Evolutionary conservation across 2,888 invertebrate genomes (phyloP), one percentile per base, ranked within the genome.

Genomic region (Eupithecia insigniata): DNA sequence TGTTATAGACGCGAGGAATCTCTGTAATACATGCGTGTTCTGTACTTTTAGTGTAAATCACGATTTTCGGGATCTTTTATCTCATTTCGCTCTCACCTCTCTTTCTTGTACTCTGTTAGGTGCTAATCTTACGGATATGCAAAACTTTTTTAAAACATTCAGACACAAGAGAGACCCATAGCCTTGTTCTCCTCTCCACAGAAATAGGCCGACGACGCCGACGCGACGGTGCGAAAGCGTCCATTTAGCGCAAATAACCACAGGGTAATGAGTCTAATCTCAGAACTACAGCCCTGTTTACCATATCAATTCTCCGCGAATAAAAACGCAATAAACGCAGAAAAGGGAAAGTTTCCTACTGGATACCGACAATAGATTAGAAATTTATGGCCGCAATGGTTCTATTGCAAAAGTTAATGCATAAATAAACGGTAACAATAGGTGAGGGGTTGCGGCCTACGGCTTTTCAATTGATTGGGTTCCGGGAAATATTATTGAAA

Each of bases 371-470:
- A 87, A 88, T 85, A 83, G 84, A 80, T 81, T 81, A 81, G 79
- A 83, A 84, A 87, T 89, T 88, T 87, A 85, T 86, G 75, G 83
- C 82, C 82, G 91, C 71, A 69, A 90, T 89, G 88, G 88, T 86
- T 89, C 89, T 90, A 93, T 92, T 90, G 92, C 85, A 81, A 88
- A 93, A 93, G 89, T 92, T 92, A 91, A 91, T 90, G 89, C 92
- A 92, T 92, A 92, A 92, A 92, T 93, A 92, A 89, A 89, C 88
- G 89, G 90, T 87, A 89, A 91, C 91, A 90, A 91, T 90, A 86
- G 89, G 89, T 83, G 84, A 73, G 80, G 73, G 83, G 77, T 66
- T 70, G 78, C 69, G 69, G 69, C 61, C 72, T 75, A 72, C 62
- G 72, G 64, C 46, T 69, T 74, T 69, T 69, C 69, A 69, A 74